Base-by-base conservation (phyloP, 1,140 invertebrate genomes). In the Zaprionus lachaisei region DNA sequence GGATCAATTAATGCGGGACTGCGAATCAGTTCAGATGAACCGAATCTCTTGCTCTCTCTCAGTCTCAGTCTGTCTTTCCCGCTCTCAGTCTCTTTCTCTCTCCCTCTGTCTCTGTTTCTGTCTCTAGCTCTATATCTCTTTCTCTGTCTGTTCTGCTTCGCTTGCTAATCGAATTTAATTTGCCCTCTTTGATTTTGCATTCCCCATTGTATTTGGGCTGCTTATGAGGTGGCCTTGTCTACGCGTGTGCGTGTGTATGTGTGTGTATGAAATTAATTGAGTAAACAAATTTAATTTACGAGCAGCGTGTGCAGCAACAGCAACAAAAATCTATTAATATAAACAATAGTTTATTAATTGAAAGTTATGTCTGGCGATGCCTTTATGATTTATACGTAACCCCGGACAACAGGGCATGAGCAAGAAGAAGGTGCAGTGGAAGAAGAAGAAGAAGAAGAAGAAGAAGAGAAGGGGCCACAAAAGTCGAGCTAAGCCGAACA, bases 311-410 rank as follows among this genome's bases (percentile, higher is more conserved):
- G 56, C 12, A 65, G 26, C 65, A 17, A 38, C 3, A 38, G 9
- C 31, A 44, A 44, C 20, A 69, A 79, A 89, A 89, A 74, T 85
- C 76, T 79, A 85, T 89, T 89, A 90, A 90, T 85, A 75, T 72
- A 77, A 83, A 89, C 85, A 89, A 89, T 90, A 85, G 85, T 89
- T 90, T 85, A 89, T 82, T 90, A 89, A 89, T 89, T 89, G 72
- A 90, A 90, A 89, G 72, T 85, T 89, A 80, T 84, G 81, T 74
- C 66, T 68, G 80, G 56, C 56, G 54, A 69, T 66, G 64, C 12
- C 60, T 44, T 44, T 56, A 66, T 80, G 77, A 83, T 83, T 85
- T 85, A 85, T 82, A 66, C 75, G n/a, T 72, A 60, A 65, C 14
- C 44, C 44, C 26, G 47, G 63, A 51, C 71, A 77, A 66, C 60